Base-by-base conservation (phyloP, 2,888 invertebrate genomes). In the Mesorhabditis belari region DNA sequence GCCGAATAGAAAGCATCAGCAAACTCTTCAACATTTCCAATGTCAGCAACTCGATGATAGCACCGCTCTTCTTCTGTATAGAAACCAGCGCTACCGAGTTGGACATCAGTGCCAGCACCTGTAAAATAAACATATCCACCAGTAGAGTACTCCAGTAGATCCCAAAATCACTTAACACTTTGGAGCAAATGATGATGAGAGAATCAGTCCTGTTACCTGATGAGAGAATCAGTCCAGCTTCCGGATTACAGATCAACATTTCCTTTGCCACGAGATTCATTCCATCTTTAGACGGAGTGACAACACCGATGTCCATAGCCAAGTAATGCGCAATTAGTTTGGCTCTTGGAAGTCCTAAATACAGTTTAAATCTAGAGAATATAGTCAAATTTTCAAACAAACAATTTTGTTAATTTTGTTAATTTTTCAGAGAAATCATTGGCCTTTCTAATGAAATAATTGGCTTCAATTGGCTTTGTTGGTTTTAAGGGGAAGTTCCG, bases 301-400 rank as follows among this genome's bases (percentile, higher is more conserved):
- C 76, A 0, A 77, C 75, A 24, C 77, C 77, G 53, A 77, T 69
- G 58, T 77, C 77, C 75, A 77, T 76, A 1, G 77, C 77, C 49
- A 77, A 63, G 54, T 76, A 77, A 44, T 74, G 77, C 19, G 73
- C 73, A 27, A 77, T 68, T 17, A 77, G 58, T 5, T 66, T 58
- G 0, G 70, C 58, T 55, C 77, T 64, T 2, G 71, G 66, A 5
- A 77, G 66, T 35, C 44, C 44, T 35, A 5, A 56, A 49, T 58
- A 27, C 9, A 51, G 44, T 25, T 26, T 12, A 23, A 54, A 25
- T 27, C 25, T 19, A 23, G 25, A 25, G 23, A 25, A 54, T 17
- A 26, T 17, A 54, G 5, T 17, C 9, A 19, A 25, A 54, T 25
- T 23, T 5, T 25, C 6, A 54, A 25, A 5, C 54, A 6, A 12